Evolutionary conservation across 2,113 vertebrate species (phyloP), one percentile per base, ranked within the genome.

Genomic region (Epinephelus fuscoguttatus): DNA sequence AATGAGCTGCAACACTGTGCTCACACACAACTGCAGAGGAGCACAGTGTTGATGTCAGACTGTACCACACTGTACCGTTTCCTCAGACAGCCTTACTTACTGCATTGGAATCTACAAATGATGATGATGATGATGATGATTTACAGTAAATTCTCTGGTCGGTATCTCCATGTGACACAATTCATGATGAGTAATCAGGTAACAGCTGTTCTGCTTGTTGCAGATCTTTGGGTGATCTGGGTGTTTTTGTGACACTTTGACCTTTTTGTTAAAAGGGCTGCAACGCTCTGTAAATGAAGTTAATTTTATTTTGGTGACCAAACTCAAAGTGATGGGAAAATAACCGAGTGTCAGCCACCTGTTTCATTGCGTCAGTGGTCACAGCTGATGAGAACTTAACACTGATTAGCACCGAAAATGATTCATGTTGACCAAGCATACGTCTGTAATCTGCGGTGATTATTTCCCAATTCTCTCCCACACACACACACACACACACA

Each of bases 361-460:
- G 37, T 3, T 15, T 70, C 18, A 67, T 77, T 63, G 87, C 82
- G 8, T 90, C 73, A 88, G 13, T 2, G 21, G 21, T 72, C 55
- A 60, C 37, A 80, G 71, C 40, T 72, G 64, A 84, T 67, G 74
- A 90, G 30, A 72, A 45, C 40, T 64, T 23, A 86, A 70, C 13
- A 14, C 47, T 23, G 63, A 88, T 83, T 82, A 85, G 17, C 25
- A 45, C 1, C 0, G 15, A 70, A 67, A 78, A 70, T 78, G 60
- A 91, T 74, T 84, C 55, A 84, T 64, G 62, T 53, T 70, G 68
- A 88, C 68, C 23, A 11, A 63, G 62, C 79, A 59, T 57, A 81
- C 7, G 60, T 72, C 14, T 18, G 82, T 89, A 87, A 91, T 91
- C 83, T 86, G 84, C 6, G 21, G 68, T 78, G 72, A 90, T 93